These are phyloP conservation scores for Gandaritis pyraliata DNA, from an alignment of 2,888 invertebrate species.

Conservation along the genomic window DNA sequence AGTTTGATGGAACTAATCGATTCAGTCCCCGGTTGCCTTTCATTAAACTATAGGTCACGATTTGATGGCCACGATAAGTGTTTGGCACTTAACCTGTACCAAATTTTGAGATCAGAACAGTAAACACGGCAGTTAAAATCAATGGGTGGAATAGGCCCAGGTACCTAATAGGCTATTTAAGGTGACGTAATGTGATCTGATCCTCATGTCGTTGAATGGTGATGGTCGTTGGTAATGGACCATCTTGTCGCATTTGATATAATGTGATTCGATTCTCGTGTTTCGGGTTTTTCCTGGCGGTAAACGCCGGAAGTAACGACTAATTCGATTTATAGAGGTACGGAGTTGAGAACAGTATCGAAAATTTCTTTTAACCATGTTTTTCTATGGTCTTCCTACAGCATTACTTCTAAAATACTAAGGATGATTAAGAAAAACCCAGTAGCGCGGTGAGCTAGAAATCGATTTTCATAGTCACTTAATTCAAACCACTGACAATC, in stretches of 20 bases:
- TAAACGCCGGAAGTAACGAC: background rate
- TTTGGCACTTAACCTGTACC: constrained; percentile 53
- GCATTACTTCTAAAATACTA: no score
- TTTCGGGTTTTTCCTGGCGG: background rate
- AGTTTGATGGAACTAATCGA: constrained; percentile 73
- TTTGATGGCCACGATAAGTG: constrained; percentile 60
- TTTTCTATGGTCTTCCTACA: no score
- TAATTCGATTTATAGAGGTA: background rate
- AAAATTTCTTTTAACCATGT: no score
- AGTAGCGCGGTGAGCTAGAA: no score
- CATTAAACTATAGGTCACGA: constrained; percentile 74
- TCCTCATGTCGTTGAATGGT: constrained; percentile 21
- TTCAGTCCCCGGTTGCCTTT: constrained; percentile 68
- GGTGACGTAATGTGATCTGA: constrained; percentile 23
- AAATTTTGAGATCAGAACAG: constrained; percentile 40
- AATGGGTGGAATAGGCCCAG: constrained; percentile 13
- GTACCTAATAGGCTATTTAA: constrained; percentile 8
- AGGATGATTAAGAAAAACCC: no score
- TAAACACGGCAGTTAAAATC: constrained; percentile 24
- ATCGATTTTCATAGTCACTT: no score
- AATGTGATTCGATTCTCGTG: constrained; percentile 16
- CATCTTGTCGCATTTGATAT: constrained; percentile 12
- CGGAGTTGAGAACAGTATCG: background rate
- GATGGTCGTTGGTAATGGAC: constrained; percentile 13
- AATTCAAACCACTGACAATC: no score